A percentile compares a stretch with the other conserved stretches of the same genome.
phyloP scores from a whole-genome alignment of 2,113 vertebrate species.

The Psophia crepitans region DNA sequence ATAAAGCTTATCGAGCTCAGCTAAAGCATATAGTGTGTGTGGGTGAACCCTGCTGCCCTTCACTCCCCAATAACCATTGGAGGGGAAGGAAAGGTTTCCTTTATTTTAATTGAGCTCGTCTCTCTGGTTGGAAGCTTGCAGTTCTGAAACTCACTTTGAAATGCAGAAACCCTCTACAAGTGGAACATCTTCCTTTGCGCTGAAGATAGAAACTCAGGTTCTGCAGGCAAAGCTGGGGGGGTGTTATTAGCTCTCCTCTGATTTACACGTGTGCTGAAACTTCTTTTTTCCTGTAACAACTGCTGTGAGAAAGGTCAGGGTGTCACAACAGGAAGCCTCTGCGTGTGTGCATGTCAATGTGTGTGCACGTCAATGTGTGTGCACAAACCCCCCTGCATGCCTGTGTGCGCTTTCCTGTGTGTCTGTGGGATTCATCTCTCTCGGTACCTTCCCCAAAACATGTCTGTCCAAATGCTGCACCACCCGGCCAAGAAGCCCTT shows the following conservation, averaged over 20 bases:
- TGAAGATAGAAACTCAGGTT: not conserved
- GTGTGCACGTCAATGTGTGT: not conserved
- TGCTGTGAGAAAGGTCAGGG: not conserved
- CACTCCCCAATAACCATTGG: not conserved
- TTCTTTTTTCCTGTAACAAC: conserved; percentile 1
- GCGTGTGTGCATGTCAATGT: not conserved
- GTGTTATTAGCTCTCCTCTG: not conserved
- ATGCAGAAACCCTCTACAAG: not conserved
- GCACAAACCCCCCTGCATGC: not conserved
- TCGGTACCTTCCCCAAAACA: not conserved
- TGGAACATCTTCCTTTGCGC: not conserved
- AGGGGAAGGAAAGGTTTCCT: not conserved
- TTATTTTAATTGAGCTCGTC: not conserved
- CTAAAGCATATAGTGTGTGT: not conserved
- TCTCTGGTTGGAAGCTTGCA: not conserved
- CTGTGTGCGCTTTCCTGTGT: not conserved
- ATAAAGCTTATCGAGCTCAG: not conserved
- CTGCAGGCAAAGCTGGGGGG: not conserved
- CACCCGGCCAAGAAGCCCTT: not conserved
- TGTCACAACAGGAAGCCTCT: not conserved
- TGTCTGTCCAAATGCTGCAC: not conserved
- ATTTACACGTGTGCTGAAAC: not conserved
- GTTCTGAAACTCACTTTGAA: not conserved
- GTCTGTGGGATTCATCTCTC: not conserved
- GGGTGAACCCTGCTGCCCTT: not conserved